These are phyloP conservation scores for Tenthredo mesomela DNA, from an alignment of 2,888 invertebrate genomes.

Conservation along the genomic window DNA sequence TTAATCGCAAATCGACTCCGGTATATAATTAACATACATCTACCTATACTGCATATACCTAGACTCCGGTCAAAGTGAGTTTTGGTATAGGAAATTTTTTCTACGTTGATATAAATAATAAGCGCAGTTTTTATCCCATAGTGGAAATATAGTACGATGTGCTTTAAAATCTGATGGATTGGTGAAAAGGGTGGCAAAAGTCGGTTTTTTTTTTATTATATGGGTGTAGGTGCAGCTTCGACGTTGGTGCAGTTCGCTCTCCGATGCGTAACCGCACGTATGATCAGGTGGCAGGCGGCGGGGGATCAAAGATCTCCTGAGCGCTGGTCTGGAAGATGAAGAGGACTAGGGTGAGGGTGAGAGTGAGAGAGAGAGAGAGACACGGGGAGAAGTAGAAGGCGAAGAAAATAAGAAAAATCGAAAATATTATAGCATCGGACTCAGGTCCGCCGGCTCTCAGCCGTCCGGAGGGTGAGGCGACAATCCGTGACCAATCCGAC, in stretches of 20 bases:
- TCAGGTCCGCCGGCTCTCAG: slow-evolving; percentile 54
- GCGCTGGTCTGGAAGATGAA: slow-evolving; percentile 43
- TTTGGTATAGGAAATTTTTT: neutral
- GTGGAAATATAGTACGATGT: neutral
- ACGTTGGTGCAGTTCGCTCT: slow-evolving; percentile 10
- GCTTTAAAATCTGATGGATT: neutral
- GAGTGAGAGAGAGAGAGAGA: slow-evolving; percentile 51
- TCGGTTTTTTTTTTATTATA: neutral
- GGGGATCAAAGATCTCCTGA: slow-evolving; percentile 71
- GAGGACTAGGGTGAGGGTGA: slow-evolving; percentile 4
- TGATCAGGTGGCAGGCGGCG: slow-evolving; percentile 73
- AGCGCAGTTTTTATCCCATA: neutral
- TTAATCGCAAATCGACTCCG: neutral
- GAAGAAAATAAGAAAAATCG: slow-evolving; percentile 55
- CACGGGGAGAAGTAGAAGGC: slow-evolving; percentile 27
- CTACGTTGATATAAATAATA: neutral
- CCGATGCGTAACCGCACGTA: slow-evolving; percentile 60
- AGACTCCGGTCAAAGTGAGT: neutral
- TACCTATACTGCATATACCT: neutral
- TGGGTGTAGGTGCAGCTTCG: slow-evolving; percentile 5
- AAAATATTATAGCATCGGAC: slow-evolving; percentile 60
- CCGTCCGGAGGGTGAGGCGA: slow-evolving; percentile 67
- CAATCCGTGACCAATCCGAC: slow-evolving; percentile 75
- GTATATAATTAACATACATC: neutral
- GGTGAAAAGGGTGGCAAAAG: neutral